Evolutionary conservation across 2,888 invertebrate genomes (phyloP).

Genomic region (Tachina lurida): DNA sequence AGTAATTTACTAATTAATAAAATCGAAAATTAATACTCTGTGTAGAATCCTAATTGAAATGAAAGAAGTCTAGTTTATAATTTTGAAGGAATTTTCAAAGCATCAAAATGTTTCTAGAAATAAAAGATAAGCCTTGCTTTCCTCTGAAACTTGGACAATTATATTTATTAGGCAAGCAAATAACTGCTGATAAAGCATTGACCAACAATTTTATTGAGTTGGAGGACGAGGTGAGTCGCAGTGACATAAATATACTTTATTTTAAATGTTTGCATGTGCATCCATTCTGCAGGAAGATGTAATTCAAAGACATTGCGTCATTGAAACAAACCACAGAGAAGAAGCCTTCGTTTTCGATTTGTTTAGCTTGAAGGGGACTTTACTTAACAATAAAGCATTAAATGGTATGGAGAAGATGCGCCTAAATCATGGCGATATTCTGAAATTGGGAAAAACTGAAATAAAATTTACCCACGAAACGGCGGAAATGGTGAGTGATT

Average conservation of each 20-base stretch:
- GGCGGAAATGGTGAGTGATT: slow-evolving; percentile 37
- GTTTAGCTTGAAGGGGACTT: slow-evolving; percentile 72
- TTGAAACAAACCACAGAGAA: slow-evolving; percentile 55
- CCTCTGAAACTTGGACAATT: slow-evolving; percentile 49
- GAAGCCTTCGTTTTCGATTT: slow-evolving; percentile 71
- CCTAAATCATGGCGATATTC: slow-evolving; percentile 52
- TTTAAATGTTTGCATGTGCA: not conserved
- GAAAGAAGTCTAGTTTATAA: not conserved
- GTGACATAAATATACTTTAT: not conserved
- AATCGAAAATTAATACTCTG: not conserved
- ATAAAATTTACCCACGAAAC: slow-evolving; percentile 36
- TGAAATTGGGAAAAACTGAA: slow-evolving; percentile 66
- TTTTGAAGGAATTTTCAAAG: not conserved
- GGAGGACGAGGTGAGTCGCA: slow-evolving; percentile 23
- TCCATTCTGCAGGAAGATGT: slow-evolving; percentile 63
- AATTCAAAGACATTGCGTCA: slow-evolving; percentile 72
- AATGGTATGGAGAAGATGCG: slow-evolving; percentile 51
- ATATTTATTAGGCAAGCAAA: slow-evolving; percentile 59
- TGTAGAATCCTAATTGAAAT: not conserved
- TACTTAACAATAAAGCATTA: slow-evolving; percentile 69
- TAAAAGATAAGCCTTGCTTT: slow-evolving; percentile 14
- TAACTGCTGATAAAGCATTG: not conserved
- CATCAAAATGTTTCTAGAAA: slow-evolving; percentile 58
- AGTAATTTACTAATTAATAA: not conserved
- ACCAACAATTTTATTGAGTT: slow-evolving; percentile 31